These are phyloP conservation scores for Odontamblyopus rebecca DNA, from an alignment of 2,797 vertebrate species.

Conservation along the genomic window DNA sequence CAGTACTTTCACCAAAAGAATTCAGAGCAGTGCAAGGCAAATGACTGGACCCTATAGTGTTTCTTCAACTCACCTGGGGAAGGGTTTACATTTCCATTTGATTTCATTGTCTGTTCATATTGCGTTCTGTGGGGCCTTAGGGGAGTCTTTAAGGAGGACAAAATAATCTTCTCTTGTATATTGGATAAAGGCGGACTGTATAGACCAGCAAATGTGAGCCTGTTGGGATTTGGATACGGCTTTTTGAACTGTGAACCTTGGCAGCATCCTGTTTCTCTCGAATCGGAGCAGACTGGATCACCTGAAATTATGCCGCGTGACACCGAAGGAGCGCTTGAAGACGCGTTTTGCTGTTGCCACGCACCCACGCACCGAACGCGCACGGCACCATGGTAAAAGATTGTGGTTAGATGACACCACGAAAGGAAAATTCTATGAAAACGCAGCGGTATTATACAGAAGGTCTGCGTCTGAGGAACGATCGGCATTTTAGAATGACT, in stretches of 20 bases:
- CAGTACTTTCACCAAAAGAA: not conserved
- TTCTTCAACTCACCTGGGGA: slow-evolving; percentile 21
- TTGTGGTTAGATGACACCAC: not conserved
- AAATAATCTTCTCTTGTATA: slow-evolving; percentile 25
- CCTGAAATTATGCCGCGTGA: slow-evolving; percentile 41
- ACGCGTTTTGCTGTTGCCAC: slow-evolving; percentile 52
- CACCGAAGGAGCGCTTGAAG: slow-evolving; percentile 40
- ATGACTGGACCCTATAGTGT: slow-evolving; percentile 9
- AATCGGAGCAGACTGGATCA: slow-evolving; percentile 22
- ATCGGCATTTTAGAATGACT: slow-evolving; percentile 26
- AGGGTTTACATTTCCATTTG: slow-evolving; percentile 34
- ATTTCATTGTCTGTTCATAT: slow-evolving; percentile 45
- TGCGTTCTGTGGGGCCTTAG: slow-evolving; percentile 28
- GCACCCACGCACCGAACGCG: slow-evolving; percentile 58
- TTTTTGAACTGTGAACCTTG: slow-evolving; percentile 19
- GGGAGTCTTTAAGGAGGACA: slow-evolving; percentile 28
- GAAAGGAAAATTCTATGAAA: not conserved
- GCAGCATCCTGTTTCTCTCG: not conserved
- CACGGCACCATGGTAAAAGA: not conserved
- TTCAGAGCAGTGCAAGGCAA: slow-evolving; percentile 12
- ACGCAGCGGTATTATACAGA: slow-evolving; percentile 29
- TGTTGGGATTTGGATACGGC: slow-evolving; percentile 7
- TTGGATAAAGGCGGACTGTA: slow-evolving; percentile 19
- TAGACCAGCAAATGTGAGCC: slow-evolving; percentile 37
- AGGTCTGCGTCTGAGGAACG: slow-evolving; percentile 29